These are phyloP conservation scores for Tuta absoluta DNA, from an alignment of 2,888 invertebrate genomes.

Conservation along the genomic window DNA sequence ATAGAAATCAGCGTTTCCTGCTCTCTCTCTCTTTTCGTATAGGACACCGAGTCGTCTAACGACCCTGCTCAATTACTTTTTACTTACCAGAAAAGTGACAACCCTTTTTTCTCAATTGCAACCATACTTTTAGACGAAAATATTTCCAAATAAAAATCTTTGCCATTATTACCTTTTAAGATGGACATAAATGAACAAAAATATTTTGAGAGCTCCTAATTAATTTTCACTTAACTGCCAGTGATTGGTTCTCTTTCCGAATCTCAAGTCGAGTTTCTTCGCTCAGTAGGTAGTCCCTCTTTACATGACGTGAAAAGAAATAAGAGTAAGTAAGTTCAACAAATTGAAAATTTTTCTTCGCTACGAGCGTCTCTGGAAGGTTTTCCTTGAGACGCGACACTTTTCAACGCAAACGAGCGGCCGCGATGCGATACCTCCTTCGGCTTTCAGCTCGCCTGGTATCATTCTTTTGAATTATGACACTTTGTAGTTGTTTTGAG, in stretches of 20 bases:
- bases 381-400: slow-evolving; percentile 38
- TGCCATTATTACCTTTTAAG: neutral
- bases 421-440: slow-evolving; percentile 24
- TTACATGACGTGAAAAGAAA: neutral
- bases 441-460: slow-evolving; percentile 41
- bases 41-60: too few species aligned
- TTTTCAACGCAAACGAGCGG: slow-evolving; percentile 39
- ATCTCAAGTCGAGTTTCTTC: slow-evolving; percentile 23
- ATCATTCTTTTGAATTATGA: slow-evolving; percentile 48
- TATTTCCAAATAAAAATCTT: neutral
- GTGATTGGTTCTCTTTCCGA: slow-evolving; percentile 21
- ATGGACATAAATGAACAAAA: neutral
- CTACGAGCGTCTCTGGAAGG: slow-evolving; percentile 23
- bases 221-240: slow-evolving; percentile 17
- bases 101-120: neutral
- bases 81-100: neutral
- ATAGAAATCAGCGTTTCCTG: too few species aligned
- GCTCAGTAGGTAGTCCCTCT: slow-evolving; percentile 11
- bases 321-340: slow-evolving; percentile 2
- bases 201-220: neutral
- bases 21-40: too few species aligned
- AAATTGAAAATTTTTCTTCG: slow-evolving; percentile 33
- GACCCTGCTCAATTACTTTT: too few species aligned
- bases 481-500: slow-evolving; percentile 55
- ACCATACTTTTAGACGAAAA: neutral